A percentile compares a stretch with the other conserved stretches of the same genome.
Conservation (phyloP, 2,797 vertebrate species). For the Momotus momota region DNA sequence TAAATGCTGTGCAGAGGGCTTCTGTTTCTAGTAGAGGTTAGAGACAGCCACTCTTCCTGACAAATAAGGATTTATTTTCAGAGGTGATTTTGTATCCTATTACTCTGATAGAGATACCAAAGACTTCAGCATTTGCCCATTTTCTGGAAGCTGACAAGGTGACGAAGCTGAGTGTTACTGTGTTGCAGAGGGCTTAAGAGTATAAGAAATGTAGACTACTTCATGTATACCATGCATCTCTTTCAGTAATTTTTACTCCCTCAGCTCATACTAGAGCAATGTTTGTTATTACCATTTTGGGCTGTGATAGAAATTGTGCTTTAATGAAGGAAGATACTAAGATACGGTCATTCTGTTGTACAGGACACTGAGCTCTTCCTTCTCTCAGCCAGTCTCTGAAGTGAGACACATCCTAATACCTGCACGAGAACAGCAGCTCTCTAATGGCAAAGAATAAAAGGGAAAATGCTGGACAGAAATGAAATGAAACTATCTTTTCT, state of each 20-base stretch:
- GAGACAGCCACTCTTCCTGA: background rate
- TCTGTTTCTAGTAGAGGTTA: background rate
- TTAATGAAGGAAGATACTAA: background rate
- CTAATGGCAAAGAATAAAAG: background rate
- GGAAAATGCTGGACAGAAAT: background rate
- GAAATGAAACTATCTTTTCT: background rate
- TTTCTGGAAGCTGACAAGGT: background rate
- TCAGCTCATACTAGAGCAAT: background rate
- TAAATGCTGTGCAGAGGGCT: background rate
- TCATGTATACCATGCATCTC: background rate
- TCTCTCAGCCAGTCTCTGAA: background rate
- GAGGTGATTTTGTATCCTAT: background rate
- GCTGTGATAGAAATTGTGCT: background rate
- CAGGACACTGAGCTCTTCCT: background rate
- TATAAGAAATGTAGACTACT: background rate
- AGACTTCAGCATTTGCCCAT: background rate
- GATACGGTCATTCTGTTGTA: background rate
- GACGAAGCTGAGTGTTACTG: background rate
- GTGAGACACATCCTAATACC: background rate
- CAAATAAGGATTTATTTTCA: background rate
- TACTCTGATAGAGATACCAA: background rate
- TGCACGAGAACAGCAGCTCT: background rate
- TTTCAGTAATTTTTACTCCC: background rate
- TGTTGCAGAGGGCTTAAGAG: background rate
- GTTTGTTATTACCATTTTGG: background rate